Evolutionary conservation across 2,888 invertebrate species (phyloP), one percentile per base, ranked within the genome.

Genomic region (Agrochola circellaris): DNA sequence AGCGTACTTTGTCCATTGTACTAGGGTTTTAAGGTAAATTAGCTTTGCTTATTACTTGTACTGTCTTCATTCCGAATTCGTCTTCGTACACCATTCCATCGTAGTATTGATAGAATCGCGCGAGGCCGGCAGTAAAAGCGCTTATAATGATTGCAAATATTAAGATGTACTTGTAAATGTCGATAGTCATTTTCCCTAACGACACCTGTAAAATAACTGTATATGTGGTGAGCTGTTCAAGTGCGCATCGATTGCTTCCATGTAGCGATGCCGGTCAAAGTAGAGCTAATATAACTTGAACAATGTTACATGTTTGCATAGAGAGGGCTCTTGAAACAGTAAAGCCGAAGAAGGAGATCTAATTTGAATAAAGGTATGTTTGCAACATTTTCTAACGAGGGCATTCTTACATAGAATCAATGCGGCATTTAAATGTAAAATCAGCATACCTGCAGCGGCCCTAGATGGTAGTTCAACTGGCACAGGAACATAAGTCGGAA

Each of bases 111-210:
- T 98, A 98, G 80, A 98, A 95, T 3, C 97, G 95, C 65, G 97
- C 97, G 72, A 98, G 92, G 0, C 97, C 98, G 13, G 97, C 97
- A 0, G 97, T 96, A 86, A 98, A 98, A 5, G 97, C 96, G 65
- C 97, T 90, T 77, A 97, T 95, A 54, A 97, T 96, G 65, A 98
- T 97, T 3, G 95, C 89, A 89, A 98, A 97, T 61, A 98, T 97
- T 42, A 97, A 93, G 38, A 97, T 93, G 91, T 97, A 98, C 88
- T 97, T 97, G 38, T 96, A 96, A 85, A 98, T 97, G 89, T 98
- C 98, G n/a, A 97, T 95, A 51, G 97, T 96, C 98, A 98, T 98
- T 92, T 97, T 97, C 23, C 97, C 97, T 62, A 98, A 93, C 1
- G 98, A 97, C 75, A 97, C 97, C 95, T 97, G 97, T 75, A 79